These are phyloP conservation scores for Macaria notata DNA, from an alignment of 2,888 invertebrate species.

Conservation along the genomic window DNA sequence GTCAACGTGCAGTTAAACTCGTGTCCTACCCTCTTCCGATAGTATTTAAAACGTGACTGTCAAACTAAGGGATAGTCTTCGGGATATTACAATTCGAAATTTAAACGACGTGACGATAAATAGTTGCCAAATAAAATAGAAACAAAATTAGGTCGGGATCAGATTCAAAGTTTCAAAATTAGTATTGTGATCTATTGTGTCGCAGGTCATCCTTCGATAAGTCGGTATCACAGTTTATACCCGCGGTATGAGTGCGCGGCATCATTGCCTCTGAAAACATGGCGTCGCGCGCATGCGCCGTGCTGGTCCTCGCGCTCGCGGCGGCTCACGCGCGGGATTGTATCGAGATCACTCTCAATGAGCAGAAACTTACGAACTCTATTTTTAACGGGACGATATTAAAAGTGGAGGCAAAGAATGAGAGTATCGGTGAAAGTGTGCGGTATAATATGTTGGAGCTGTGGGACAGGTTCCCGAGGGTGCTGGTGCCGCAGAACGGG, in stretches of 20 bases:
- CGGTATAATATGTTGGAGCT: constrained; percentile 59
- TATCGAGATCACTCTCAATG: constrained; percentile 66
- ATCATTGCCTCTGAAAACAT: constrained; percentile 66
- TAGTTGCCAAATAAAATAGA: neutral
- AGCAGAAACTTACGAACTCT: constrained; percentile 53
- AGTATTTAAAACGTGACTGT: constrained; percentile 7
- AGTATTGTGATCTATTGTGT: constrained; percentile 42
- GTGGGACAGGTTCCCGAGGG: constrained; percentile 69
- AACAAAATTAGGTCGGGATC: neutral
- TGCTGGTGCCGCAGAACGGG: constrained; percentile 70
- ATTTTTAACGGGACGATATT: constrained; percentile 64
- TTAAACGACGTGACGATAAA: neutral
- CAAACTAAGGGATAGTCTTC: neutral
- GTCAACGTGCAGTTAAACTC: neutral
- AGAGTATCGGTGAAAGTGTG: constrained; percentile 51
- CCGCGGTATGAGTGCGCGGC: constrained; percentile 40
- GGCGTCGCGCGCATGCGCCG: constrained; percentile 72
- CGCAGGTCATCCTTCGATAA: constrained; percentile 29
- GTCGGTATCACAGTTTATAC: constrained; percentile 43
- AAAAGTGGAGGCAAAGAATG: constrained; percentile 55
- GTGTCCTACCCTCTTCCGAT: constrained; percentile 8
- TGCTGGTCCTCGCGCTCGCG: constrained; percentile 46
- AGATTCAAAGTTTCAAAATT: constrained; percentile 36
- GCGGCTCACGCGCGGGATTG: constrained; percentile 64
- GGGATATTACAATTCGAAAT: neutral